phyloP scores from a whole-genome alignment of 2,113 vertebrate genomes.

The Nothobranchius kuhntae region DNA sequence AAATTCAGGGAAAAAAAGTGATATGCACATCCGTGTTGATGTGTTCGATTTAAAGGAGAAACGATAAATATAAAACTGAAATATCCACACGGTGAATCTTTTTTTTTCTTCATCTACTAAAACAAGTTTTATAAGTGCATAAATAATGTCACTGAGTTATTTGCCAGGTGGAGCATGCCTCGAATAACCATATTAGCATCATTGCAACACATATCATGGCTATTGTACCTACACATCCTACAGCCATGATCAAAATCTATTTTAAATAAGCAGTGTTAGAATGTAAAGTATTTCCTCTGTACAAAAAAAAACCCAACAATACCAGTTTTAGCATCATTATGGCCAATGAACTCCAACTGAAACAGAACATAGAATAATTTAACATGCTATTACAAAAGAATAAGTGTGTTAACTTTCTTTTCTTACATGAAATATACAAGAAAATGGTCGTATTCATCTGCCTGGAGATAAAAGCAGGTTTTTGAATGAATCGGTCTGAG shows the following conservation, averaged over 20 bases:
- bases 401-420: constrained; percentile 36
- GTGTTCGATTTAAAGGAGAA: constrained; percentile 48
- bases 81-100: constrained; percentile 13
- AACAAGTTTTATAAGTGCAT: constrained; percentile 56
- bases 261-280: constrained; percentile 31
- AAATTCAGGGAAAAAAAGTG: constrained; percentile 34
- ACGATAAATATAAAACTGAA: constrained; percentile 20
- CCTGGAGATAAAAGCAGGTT: constrained; percentile 4
- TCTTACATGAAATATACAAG: constrained; percentile 27
- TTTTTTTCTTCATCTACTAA: constrained; percentile 22
- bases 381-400: constrained; percentile 50
- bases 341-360: constrained; percentile 44
- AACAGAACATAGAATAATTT: constrained; percentile 72
- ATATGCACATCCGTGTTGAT: constrained; percentile 42
- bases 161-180: constrained; percentile 40
- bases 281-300: constrained; percentile 48
- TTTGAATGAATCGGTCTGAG: constrained; percentile 10
- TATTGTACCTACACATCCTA: constrained; percentile 26
- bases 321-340: constrained; percentile 72
- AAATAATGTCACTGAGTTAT: constrained; percentile 41
- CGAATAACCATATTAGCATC: constrained; percentile 37
- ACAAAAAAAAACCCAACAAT: constrained; percentile 50
- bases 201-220: constrained; percentile 25
- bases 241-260: constrained; percentile 8
- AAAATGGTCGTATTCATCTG: constrained; percentile 17